Evolutionary conservation across 2,797 vertebrate genomes (phyloP).

Genomic region (Periparus ater): DNA sequence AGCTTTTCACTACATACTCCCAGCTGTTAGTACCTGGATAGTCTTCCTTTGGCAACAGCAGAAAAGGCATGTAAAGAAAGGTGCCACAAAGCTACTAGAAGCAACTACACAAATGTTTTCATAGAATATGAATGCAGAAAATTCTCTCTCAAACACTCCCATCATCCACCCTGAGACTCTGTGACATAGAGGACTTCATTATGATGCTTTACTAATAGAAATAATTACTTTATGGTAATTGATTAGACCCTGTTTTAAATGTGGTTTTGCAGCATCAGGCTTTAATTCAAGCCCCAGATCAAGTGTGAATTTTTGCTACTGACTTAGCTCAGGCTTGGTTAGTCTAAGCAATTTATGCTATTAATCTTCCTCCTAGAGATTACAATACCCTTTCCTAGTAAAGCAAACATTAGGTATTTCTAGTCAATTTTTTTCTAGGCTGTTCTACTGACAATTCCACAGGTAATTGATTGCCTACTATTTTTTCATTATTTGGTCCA

Average conservation of each 20-base stretch:
- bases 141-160: neutral
- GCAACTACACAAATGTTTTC: neutral
- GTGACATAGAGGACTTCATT: rapidly evolving
- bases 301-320: neutral
- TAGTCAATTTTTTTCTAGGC: neutral
- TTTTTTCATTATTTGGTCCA: neutral
- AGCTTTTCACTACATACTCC: neutral
- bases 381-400: neutral
- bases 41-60: neutral
- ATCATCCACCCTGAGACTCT: rapidly evolving
- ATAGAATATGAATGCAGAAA: neutral
- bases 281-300: neutral
- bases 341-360: neutral
- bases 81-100: neutral
- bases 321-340: neutral
- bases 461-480: neutral
- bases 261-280: neutral
- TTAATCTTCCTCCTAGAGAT: neutral
- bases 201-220: neutral
- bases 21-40: too few species aligned
- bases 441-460: neutral
- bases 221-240: neutral
- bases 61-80: neutral
- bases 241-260: neutral
- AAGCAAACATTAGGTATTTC: neutral